Percentiles rank a stretch among this genome's conserved stretches.
Evolutionary conservation across 1,140 invertebrate species (phyloP).

Genomic region (Drosophila athabasca): DNA sequence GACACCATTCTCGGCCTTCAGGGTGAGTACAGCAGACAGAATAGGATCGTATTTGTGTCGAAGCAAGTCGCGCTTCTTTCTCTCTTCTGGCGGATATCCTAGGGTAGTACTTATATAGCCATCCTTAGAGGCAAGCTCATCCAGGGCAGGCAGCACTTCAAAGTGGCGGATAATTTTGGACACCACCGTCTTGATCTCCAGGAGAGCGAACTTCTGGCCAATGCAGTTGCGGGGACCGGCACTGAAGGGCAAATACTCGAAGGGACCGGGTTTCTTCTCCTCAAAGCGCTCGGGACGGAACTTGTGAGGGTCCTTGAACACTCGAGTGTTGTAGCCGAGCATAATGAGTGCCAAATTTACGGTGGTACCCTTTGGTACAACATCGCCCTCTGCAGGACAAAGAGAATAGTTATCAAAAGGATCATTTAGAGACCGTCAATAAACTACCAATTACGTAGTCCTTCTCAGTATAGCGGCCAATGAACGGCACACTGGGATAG

Average conservation of each 20-base stretch:
- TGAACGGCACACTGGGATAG: constrained; percentile 88
- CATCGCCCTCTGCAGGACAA: constrained; percentile 38
- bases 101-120: constrained; percentile 66
- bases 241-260: constrained; percentile 86
- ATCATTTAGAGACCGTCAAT: background rate
- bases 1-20: constrained; percentile 78
- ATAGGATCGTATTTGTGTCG: constrained; percentile 76
- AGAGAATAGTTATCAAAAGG: background rate
- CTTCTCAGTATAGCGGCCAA: constrained; percentile 84
- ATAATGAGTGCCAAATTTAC: constrained; percentile 43
- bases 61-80: constrained; percentile 25
- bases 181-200: constrained; percentile 84
- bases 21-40: constrained; percentile 66
- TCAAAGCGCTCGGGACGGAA: constrained; percentile 92
- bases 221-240: constrained; percentile 80
- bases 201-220: constrained; percentile 84
- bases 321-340: constrained; percentile 60
- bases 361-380: constrained; percentile 47
- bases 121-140: constrained; percentile 66
- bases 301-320: constrained; percentile 88
- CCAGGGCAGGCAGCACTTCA: constrained; percentile 68
- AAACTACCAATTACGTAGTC: constrained; percentile 48
- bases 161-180: constrained; percentile 84
- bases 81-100: constrained; percentile 37
- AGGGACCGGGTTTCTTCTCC: constrained; percentile 73